phyloP scores from a whole-genome alignment of 2,113 vertebrate genomes.

The Fregetta grallaria region DNA sequence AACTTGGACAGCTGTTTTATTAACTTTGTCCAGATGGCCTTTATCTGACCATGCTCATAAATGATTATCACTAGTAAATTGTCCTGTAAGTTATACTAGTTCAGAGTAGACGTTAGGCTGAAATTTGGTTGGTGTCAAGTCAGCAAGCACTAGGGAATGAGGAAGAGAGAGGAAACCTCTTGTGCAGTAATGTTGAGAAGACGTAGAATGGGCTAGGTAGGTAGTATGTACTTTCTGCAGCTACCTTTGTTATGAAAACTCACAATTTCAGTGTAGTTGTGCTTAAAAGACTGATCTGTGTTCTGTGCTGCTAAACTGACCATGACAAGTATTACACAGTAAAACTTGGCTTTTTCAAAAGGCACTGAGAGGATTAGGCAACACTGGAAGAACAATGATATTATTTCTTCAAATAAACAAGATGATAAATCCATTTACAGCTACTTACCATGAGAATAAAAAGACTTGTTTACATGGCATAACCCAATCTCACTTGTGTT shows the following conservation, averaged over 20 bases:
- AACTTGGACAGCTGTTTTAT: neutral
- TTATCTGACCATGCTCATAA: neutral
- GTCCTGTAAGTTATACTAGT: neutral
- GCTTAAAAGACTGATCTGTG: neutral
- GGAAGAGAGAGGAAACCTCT: neutral
- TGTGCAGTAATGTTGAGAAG: neutral
- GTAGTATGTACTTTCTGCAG: neutral
- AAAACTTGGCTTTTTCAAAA: neutral
- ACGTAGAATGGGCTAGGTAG: neutral
- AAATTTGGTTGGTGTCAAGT: neutral
- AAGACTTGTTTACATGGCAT: neutral
- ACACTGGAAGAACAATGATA: neutral
- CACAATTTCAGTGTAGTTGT: neutral
- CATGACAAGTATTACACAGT: neutral
- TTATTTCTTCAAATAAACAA: neutral
- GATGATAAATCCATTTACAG: neutral
- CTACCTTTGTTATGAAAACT: neutral
- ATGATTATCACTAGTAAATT: neutral
- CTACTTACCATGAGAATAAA: neutral
- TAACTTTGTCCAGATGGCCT: neutral
- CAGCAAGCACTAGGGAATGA: neutral
- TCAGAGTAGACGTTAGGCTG: neutral
- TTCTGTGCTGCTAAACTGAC: neutral
- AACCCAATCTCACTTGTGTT: neutral
- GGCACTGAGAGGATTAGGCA: neutral